phyloP scores from a whole-genome alignment of 1,140 invertebrate species.

The Apis laboriosa region DNA sequence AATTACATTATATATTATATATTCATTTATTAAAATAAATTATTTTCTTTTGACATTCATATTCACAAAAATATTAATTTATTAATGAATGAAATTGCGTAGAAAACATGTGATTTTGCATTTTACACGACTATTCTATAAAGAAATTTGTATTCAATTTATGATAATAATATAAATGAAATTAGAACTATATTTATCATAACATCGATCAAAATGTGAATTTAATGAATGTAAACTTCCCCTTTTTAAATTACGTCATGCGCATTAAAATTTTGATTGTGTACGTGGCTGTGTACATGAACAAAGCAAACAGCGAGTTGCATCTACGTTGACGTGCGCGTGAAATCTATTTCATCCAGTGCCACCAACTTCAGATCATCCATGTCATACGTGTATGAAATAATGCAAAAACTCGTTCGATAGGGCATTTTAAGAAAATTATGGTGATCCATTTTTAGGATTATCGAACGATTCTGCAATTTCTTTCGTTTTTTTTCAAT shows the following conservation, averaged over 20 bases:
- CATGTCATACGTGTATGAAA: neutral
- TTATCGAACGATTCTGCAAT: neutral
- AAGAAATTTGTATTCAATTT: too few relatives aligned
- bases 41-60: too few relatives aligned
- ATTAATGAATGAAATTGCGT: too few relatives aligned
- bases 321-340: slow-evolving; percentile 2
- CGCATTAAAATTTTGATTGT: neutral
- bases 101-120: too few relatives aligned
- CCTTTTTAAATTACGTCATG: slow-evolving; percentile 20
- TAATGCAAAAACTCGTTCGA: slow-evolving; percentile 7
- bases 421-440: neutral
- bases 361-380: slow-evolving; percentile 5
- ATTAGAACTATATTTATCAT: neutral
- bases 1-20: too few relatives aligned
- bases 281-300: neutral
- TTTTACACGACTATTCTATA: too few relatives aligned
- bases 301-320: neutral
- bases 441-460: neutral
- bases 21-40: too few relatives aligned
- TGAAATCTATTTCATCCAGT: neutral
- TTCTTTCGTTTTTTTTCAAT: neutral
- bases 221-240: neutral
- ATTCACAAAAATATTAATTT: too few relatives aligned
- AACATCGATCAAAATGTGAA: neutral
- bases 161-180: neutral